These are phyloP conservation scores for Phylloscopus trochilus DNA, from an alignment of 2,113 vertebrate species.

Conservation along the genomic window DNA sequence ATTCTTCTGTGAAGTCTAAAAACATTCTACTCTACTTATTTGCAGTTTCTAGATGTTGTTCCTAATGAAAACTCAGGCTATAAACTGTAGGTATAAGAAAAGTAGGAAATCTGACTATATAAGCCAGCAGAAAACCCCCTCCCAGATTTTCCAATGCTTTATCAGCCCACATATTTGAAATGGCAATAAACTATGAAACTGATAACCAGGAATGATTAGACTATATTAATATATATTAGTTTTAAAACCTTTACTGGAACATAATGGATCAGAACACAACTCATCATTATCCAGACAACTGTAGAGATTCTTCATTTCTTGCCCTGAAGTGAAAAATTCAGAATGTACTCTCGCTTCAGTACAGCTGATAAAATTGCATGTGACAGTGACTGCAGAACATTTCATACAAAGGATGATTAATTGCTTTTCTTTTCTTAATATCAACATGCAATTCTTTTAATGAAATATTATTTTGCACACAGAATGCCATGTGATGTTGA, in stretches of 20 bases:
- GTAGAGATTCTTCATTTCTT: not conserved
- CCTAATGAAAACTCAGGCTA: not conserved
- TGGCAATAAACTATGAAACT: not conserved
- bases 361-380: slow-evolving; percentile 28
- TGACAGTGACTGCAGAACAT: slow-evolving; percentile 22
- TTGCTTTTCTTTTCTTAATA: slow-evolving; percentile 35
- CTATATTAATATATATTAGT: not conserved
- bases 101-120: not conserved
- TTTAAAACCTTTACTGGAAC: not conserved
- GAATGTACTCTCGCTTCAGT: not conserved
- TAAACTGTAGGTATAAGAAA: not conserved
- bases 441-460: not conserved
- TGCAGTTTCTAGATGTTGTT: not conserved
- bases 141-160: not conserved
- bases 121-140: not conserved
- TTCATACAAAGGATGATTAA: slow-evolving; percentile 41
- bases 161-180: not conserved
- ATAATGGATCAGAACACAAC: not conserved
- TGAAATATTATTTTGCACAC: slow-evolving; percentile 12
- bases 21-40: not conserved
- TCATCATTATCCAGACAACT: not conserved
- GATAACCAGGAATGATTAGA: not conserved
- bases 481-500: not conserved
- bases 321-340: slow-evolving; percentile 31
- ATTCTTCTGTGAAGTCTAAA: not conserved